phyloP scores from a whole-genome alignment of 2,888 invertebrate genomes.

The Sipha maydis region DNA sequence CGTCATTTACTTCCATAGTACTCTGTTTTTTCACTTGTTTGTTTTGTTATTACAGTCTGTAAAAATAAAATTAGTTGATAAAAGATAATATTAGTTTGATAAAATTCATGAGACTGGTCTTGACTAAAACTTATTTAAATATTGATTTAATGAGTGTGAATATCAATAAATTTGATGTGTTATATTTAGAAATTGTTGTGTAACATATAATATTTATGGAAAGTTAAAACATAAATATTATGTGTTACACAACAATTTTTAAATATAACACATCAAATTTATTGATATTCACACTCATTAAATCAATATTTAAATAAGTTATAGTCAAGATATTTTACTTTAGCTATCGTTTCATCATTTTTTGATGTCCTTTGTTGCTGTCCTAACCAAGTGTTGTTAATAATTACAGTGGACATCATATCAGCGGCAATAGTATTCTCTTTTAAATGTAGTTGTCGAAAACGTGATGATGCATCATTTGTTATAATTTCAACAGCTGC shows the following conservation, averaged over 20 bases:
- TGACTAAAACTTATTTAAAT: background rate
- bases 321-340: background rate
- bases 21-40: background rate
- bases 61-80: background rate
- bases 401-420: conserved; percentile 18
- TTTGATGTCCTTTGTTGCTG: background rate
- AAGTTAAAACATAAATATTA: too few relatives aligned
- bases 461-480: background rate
- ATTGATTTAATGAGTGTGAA: background rate
- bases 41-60: background rate
- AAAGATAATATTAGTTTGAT: background rate
- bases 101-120: background rate
- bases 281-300: background rate
- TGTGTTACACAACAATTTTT: too few relatives aligned
- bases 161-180: background rate
- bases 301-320: background rate
- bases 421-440: background rate
- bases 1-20: background rate
- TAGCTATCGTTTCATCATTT: background rate
- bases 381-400: background rate
- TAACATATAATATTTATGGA: too few relatives aligned
- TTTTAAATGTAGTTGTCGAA: background rate
- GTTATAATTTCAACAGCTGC: background rate
- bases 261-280: background rate
- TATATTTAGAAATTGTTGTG: too few relatives aligned